phyloP scores from a whole-genome alignment of 2,888 invertebrate species.

The Plebejus argus region DNA sequence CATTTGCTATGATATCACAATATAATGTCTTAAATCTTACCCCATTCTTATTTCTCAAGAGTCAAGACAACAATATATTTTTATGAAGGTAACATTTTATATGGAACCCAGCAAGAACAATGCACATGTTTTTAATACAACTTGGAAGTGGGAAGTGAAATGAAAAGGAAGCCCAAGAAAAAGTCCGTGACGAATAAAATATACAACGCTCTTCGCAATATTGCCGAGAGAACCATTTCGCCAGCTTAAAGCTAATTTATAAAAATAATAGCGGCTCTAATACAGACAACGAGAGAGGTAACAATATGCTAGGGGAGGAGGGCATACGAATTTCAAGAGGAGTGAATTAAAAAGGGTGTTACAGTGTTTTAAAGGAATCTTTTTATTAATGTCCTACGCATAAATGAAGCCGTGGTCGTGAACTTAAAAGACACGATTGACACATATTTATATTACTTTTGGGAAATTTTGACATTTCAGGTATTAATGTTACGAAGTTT shows the following conservation, averaged over 20 bases:
- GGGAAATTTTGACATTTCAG: too few species aligned
- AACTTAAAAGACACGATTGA: too few species aligned
- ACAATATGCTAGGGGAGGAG: neutral
- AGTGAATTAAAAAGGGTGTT: neutral
- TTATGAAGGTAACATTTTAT: neutral
- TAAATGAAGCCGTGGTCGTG: too few species aligned
- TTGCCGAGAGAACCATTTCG: neutral
- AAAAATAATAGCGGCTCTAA: constrained; percentile 19
- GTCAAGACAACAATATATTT: neutral
- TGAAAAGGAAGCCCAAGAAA: constrained; percentile 11
- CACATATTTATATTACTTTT: too few species aligned
- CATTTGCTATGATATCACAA: neutral
- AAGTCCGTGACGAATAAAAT: constrained; percentile 19
- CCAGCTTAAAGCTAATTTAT: constrained; percentile 29
- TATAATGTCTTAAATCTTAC: too few species aligned
- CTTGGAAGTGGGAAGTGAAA: neutral
- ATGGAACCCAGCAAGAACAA: constrained; percentile 2
- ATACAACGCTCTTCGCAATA: constrained; percentile 12
- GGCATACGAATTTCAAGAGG: neutral
- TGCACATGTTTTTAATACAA: constrained; percentile 18
- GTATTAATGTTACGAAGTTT: too few species aligned
- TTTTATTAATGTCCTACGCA: neutral
- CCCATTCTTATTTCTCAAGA: neutral
- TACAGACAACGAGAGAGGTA: constrained; percentile 28
- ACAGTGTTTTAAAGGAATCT: neutral